phyloP scores from a whole-genome alignment of 2,888 invertebrate genomes.

The Glomeris marginata region DNA sequence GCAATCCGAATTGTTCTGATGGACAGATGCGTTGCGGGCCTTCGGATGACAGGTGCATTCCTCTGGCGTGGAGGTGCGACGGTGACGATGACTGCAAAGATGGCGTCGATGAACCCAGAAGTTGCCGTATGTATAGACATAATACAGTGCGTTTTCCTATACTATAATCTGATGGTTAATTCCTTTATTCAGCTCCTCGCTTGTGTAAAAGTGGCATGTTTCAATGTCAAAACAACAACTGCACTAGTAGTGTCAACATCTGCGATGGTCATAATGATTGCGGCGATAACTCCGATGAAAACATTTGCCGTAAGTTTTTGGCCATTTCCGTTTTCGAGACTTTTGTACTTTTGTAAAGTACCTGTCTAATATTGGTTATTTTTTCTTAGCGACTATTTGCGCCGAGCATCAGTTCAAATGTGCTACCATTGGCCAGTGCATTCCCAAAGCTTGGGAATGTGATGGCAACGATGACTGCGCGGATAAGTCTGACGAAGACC shows the following conservation, averaged over 20 bases:
- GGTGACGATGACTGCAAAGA: constrained; percentile 79
- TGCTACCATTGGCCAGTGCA: constrained; percentile 69
- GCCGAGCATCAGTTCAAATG: constrained; percentile 61
- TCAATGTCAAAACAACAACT: constrained; percentile 85
- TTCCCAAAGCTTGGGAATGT: constrained; percentile 78
- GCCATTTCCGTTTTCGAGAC: not conserved
- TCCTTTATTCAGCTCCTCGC: constrained; percentile 32
- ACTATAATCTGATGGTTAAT: not conserved
- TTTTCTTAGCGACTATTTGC: constrained; percentile 11
- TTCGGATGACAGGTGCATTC: constrained; percentile 51
- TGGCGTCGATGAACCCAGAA: constrained; percentile 71
- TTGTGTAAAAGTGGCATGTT: constrained; percentile 80
- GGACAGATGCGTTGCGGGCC: constrained; percentile 65
- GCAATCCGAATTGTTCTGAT: constrained; percentile 83
- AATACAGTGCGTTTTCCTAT: not conserved
- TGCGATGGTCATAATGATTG: constrained; percentile 87
- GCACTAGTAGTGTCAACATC: constrained; percentile 79
- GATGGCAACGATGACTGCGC: constrained; percentile 80
- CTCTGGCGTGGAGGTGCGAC: constrained; percentile 57
- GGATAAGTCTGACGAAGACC: constrained; percentile 78
- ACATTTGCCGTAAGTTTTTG: constrained; percentile 45
- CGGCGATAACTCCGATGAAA: constrained; percentile 71
- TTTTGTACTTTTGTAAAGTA: not conserved
- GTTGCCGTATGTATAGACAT: constrained; percentile 47
- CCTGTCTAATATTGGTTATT: not conserved